Conservation (phyloP, 2,888 invertebrate species). For the Pterostichus madidus region DNA sequence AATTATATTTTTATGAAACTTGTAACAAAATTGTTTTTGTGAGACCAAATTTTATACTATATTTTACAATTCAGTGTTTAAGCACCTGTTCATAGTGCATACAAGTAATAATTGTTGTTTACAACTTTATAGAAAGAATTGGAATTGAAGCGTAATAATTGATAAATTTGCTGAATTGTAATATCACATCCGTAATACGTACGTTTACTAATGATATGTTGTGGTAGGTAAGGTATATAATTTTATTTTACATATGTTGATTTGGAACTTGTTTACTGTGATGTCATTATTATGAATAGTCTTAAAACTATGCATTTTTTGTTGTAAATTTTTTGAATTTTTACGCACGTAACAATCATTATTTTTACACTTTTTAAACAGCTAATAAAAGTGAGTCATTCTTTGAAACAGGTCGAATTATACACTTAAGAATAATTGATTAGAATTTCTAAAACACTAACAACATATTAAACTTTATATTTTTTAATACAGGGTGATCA, state of each 20-base stretch:
- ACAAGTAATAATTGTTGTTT: no score
- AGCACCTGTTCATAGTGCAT: no score
- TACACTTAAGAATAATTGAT: no score
- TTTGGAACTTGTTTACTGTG: constrained; percentile 26
- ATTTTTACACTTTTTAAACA: constrained; percentile 14
- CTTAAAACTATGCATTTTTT: constrained; percentile 41
- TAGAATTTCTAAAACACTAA: not conserved
- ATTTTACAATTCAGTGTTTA: not conserved
- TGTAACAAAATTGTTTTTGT: no score
- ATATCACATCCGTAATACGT: not conserved
- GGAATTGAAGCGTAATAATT: no score
- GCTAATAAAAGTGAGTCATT: constrained; percentile 16
- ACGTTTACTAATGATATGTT: not conserved
- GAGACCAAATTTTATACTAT: not conserved
- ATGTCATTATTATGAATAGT: constrained; percentile 35
- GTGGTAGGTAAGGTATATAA: constrained; percentile 23
- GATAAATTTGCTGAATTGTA: not conserved
- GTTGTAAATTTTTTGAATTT: constrained; percentile 31
- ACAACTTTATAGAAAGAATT: no score
- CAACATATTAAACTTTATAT: not conserved
- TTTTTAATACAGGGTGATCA: no score
- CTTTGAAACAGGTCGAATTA: constrained; percentile 17
- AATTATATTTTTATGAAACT: no score
- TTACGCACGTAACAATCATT: constrained; percentile 14
- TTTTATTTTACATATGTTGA: constrained; percentile 4